Evolutionary conservation across 1,140 invertebrate genomes (phyloP), one percentile per base, ranked within the genome.

Genomic region (Probaryconus sp.): DNA sequence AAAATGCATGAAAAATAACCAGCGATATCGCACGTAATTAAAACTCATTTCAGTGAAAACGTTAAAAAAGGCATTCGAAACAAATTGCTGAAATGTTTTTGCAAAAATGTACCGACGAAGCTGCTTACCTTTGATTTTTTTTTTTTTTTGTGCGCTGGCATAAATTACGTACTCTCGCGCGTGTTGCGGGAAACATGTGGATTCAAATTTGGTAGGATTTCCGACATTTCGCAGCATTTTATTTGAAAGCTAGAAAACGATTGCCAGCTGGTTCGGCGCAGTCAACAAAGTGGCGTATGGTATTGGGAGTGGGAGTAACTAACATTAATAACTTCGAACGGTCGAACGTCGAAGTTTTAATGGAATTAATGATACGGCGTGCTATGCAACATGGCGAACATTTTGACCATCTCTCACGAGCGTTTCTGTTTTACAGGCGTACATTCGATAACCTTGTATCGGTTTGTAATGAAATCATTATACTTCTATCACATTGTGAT

Each of bases 271-370:
- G 48, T 68, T 51, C 35, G 20, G 16, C 4, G 51, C 28, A 45
- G 26, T 40, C 35, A 37, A 50, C 43, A n/a, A n/a, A n/a, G 47
- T 26, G 30, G 13, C 7, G 28, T 26, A 30, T 38, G 35, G 20
- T 3, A 5, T 13, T 11, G 26, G 5, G 14, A n/a, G 30, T 9
- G 13, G 10, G 18, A 10, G 35, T 10, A 45, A 67, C 31, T 40
- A 67, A 45, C 45, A 48, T 68, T 68, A 58, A 68, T 68, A 58
- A 50, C 51, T 67, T 20, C 2, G n/a, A 28, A 67, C 51, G 51
- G 50, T 67, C 63, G 63, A 67, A 43, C 48, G 38, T 53, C 21
- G 42, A 67, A 67, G 42, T 67, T 67, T 56, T 67, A 67, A 67
- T 67, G 33, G 43, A 67, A 67, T 67, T 67, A 67, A 67, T 67